A percentile compares a stretch with the other conserved stretches of the same genome.
Evolutionary conservation across 1,140 invertebrate species (phyloP).

Genomic region (Melitaea cinxia): DNA sequence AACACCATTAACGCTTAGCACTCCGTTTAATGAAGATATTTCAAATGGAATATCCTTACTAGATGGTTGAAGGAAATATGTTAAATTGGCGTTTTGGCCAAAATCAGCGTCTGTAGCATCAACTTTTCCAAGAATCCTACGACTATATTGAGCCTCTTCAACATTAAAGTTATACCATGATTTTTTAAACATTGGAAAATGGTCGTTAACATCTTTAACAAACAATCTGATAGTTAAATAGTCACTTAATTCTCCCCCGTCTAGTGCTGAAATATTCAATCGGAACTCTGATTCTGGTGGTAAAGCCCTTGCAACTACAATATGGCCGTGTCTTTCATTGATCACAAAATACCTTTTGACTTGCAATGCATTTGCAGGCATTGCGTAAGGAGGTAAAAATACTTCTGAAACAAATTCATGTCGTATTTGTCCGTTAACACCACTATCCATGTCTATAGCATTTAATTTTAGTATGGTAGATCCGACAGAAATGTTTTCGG

Average conservation of each 20-base stretch:
- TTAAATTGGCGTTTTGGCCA: slow-evolving; percentile 88
- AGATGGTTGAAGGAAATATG: slow-evolving; percentile 85
- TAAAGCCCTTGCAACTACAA: slow-evolving; percentile 88
- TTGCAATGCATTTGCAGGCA: slow-evolving; percentile 70
- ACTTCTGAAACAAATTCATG: slow-evolving; percentile 88
- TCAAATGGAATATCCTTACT: slow-evolving; percentile 87
- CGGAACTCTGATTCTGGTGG: slow-evolving; percentile 90
- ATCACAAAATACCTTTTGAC: slow-evolving; percentile 87
- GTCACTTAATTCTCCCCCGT: slow-evolving; percentile 88
- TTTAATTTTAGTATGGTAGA: slow-evolving; percentile 89
- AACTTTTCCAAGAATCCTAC: slow-evolving; percentile 87
- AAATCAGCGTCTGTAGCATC: slow-evolving; percentile 89
- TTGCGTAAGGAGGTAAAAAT: slow-evolving; percentile 80
- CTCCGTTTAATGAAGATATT: slow-evolving; percentile 88
- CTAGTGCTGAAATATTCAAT: slow-evolving; percentile 89
- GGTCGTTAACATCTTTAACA: slow-evolving; percentile 92
- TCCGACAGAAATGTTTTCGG: slow-evolving; percentile 89
- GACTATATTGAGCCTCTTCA: slow-evolving; percentile 88
- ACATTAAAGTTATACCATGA: slow-evolving; percentile 92
- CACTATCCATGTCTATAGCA: slow-evolving; percentile 92
- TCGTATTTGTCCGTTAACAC: slow-evolving; percentile 87
- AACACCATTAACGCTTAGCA: slow-evolving; percentile 88
- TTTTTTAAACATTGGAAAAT: slow-evolving; percentile 91
- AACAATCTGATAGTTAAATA: slow-evolving; percentile 85
- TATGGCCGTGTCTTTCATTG: slow-evolving; percentile 87